These are phyloP conservation scores for Tarsius wallacei DNA, from an alignment of 2,797 vertebrate genomes.

Conservation along the genomic window DNA sequence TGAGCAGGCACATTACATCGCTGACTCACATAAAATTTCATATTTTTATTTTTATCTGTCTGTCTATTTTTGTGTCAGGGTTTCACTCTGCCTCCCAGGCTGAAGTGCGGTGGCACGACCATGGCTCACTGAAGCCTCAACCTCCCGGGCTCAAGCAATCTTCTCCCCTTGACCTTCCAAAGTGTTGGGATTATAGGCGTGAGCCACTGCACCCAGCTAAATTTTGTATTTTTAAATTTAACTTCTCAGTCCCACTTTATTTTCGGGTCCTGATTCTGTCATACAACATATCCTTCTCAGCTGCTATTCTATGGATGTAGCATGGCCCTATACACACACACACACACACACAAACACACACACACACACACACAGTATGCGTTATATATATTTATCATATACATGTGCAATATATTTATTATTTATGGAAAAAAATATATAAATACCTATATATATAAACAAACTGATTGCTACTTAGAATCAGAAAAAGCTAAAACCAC, in stretches of 20 bases:
- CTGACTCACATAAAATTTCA: not conserved
- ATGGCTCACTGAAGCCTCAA: too few relatives aligned
- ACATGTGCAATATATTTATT: not conserved
- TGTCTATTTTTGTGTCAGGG: too few relatives aligned
- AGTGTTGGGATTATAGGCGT: too few relatives aligned
- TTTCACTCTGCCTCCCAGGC: too few relatives aligned
- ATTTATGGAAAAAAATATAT: not conserved
- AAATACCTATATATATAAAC: not conserved
- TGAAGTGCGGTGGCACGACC: too few relatives aligned
- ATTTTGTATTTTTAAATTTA: not conserved
- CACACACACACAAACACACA: not conserved
- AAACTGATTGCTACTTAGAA: conserved; percentile 10
- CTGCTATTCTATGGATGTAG: not conserved
- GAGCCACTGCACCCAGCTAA: too few relatives aligned
- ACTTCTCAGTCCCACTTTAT: not conserved
- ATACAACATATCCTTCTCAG: not conserved
- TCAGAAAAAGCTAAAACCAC: conserved; percentile 8
- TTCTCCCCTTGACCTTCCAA: too few relatives aligned
- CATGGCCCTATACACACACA: not conserved
- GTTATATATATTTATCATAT: not conserved
- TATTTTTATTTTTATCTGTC: not conserved
- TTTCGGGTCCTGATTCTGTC: conserved; percentile 1
- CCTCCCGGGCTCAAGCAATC: too few relatives aligned
- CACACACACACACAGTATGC: not conserved
- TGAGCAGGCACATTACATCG: not conserved